Evolutionary conservation across 1,140 invertebrate genomes (phyloP).

Genomic region (Lepidurus arcticus): DNA sequence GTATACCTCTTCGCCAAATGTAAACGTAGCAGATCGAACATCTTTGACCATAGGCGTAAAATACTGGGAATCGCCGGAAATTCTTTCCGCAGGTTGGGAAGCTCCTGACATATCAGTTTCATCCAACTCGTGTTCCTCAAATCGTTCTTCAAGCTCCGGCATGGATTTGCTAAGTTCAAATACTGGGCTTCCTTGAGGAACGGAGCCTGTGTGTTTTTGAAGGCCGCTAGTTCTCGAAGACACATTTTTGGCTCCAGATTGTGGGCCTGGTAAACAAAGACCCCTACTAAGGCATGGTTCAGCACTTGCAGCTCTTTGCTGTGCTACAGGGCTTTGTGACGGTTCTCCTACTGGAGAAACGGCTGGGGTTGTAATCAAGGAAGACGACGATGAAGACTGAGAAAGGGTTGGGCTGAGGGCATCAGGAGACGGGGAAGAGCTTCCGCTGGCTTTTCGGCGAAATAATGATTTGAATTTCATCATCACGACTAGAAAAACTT

Average conservation of each 20-base stretch:
- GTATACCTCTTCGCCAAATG: slow-evolving; percentile 26
- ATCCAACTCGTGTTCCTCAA: slow-evolving; percentile 4
- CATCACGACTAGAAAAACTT: slow-evolving; percentile 49
- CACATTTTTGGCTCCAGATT: neutral
- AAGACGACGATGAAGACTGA: slow-evolving; percentile 30
- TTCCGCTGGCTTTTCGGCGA: slow-evolving; percentile 49
- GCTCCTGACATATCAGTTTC: neutral
- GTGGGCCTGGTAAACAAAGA: neutral
- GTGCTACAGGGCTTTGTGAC: neutral
- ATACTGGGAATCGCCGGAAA: slow-evolving; percentile 22
- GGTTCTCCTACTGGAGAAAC: slow-evolving; percentile 38
- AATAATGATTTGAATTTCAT: slow-evolving; percentile 76
- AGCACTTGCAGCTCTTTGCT: neutral
- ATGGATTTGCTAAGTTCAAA: slow-evolving; percentile 4
- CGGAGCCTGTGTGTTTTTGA: neutral
- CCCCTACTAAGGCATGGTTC: neutral
- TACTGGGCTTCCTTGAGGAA: neutral
- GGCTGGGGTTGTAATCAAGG: slow-evolving; percentile 43
- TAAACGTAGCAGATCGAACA: slow-evolving; percentile 26
- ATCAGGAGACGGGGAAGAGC: slow-evolving; percentile 39
- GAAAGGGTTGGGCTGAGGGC: slow-evolving; percentile 36
- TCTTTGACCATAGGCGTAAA: slow-evolving; percentile 25
- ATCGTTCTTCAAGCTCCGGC: neutral
- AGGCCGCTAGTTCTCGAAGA: neutral
- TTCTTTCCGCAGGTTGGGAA: neutral